These are phyloP conservation scores for Drosophila atroscutellata DNA, from an alignment of 2,888 invertebrate genomes.

Conservation along the genomic window DNA sequence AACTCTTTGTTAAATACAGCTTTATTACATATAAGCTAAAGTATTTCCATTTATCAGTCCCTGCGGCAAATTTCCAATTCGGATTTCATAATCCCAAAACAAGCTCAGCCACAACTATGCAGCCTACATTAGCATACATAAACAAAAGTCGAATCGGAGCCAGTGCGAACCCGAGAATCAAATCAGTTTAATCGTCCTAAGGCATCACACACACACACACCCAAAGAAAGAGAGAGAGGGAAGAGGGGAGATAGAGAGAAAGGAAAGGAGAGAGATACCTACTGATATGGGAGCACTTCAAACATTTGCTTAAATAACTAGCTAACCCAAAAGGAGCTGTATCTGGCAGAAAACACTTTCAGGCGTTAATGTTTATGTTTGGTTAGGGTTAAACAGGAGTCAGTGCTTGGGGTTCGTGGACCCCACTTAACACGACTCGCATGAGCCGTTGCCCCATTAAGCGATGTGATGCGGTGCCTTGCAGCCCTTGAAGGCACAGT, in stretches of 20 bases:
- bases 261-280: constrained; percentile 17
- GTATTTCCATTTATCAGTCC: neutral
- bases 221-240: constrained; percentile 3
- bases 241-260: neutral
- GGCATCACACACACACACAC: constrained; percentile 26
- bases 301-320: constrained; percentile 57
- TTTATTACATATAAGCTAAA: neutral
- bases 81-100: constrained; percentile 48
- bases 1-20: neutral
- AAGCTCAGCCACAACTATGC: constrained; percentile 51
- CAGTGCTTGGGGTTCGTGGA: constrained; percentile 54
- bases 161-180: constrained; percentile 49
- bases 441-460: constrained; percentile 55
- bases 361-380: constrained; percentile 66
- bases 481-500: constrained; percentile 42
- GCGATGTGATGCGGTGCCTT: constrained; percentile 17
- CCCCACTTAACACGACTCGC: constrained; percentile 68
- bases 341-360: constrained; percentile 37
- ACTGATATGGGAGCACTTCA: constrained; percentile 37
- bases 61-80: constrained; percentile 14
- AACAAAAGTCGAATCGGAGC: constrained; percentile 46
- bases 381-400: constrained; percentile 37
- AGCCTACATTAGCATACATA: constrained; percentile 51
- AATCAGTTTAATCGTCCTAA: constrained; percentile 72
- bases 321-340: constrained; percentile 55